A percentile compares a stretch with the other conserved stretches of the same genome.
Evolutionary conservation across 2,113 vertebrate species (phyloP).

Genomic region (Paedocypris sp.): DNA sequence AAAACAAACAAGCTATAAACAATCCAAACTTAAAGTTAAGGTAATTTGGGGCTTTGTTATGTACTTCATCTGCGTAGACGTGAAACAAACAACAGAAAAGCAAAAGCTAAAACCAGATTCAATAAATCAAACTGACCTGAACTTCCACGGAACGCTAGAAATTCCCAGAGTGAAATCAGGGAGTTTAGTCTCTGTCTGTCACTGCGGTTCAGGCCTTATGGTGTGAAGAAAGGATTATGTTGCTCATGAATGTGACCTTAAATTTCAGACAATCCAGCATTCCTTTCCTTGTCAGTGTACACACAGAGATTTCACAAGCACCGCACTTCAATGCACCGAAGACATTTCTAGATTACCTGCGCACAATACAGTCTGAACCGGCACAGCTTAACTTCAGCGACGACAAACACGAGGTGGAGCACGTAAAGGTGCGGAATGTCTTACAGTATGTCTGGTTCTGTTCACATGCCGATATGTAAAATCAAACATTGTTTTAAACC

Average conservation of each 20-base stretch:
- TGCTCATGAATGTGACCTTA: conserved; percentile 13
- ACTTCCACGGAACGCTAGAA: conserved; percentile 1
- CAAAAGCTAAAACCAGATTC: not conserved
- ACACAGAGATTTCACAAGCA: not conserved
- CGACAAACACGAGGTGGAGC: not conserved
- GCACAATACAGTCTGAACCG: not conserved
- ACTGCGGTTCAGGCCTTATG: not conserved
- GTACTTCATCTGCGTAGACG: no score
- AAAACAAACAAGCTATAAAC: no score
- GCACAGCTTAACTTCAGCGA: not conserved
- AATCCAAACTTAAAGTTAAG: no score
- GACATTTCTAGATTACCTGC: conserved; percentile 15
- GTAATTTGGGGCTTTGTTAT: no score
- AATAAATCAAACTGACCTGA: no score
- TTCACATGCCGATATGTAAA: no score
- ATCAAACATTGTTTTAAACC: no score
- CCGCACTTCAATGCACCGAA: not conserved
- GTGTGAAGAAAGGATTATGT: conserved; percentile 13
- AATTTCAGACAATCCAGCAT: conserved; percentile 5
- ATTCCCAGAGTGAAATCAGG: not conserved
- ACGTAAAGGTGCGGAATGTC: not conserved
- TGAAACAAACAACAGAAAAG: no score
- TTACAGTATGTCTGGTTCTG: no score
- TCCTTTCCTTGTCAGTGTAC: not conserved
- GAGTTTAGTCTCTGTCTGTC: not conserved